Percentiles rank a stretch among this genome's conserved stretches.
Conservation (phyloP, 2,113 vertebrate species). For the Coptodon bakossiorum region DNA sequence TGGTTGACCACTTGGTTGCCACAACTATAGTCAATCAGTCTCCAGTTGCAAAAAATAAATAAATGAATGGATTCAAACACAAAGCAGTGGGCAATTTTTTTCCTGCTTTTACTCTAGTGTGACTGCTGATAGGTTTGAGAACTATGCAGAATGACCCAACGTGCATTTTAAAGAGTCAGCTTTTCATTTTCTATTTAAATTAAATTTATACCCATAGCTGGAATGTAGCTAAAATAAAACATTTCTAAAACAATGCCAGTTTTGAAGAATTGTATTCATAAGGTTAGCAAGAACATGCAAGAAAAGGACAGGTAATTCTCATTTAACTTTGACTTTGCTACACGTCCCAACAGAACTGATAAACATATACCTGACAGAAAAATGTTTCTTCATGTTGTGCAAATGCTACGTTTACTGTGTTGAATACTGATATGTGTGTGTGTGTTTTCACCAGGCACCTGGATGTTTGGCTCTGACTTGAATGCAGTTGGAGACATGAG, state of each 20-base stretch:
- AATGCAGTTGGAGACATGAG: background rate
- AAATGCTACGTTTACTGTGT: background rate
- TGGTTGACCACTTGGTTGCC: background rate
- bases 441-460: background rate
- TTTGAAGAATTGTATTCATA: background rate
- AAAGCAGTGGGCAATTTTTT: background rate
- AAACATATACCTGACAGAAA: background rate
- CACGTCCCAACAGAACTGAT: background rate
- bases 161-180: background rate
- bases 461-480: background rate
- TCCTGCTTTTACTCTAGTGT: background rate
- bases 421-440: background rate
- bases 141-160: background rate
- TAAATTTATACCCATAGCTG: background rate
- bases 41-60: background rate
- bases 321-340: background rate
- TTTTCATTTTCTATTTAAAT: background rate
- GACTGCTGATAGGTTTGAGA: background rate
- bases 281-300: background rate
- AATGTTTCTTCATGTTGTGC: background rate
- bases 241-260: background rate
- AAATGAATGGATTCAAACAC: background rate
- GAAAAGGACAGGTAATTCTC: background rate
- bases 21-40: background rate
- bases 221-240: background rate